Evolutionary conservation across 2,888 invertebrate species (phyloP).

Genomic region (Nipponacmea schrenckii): DNA sequence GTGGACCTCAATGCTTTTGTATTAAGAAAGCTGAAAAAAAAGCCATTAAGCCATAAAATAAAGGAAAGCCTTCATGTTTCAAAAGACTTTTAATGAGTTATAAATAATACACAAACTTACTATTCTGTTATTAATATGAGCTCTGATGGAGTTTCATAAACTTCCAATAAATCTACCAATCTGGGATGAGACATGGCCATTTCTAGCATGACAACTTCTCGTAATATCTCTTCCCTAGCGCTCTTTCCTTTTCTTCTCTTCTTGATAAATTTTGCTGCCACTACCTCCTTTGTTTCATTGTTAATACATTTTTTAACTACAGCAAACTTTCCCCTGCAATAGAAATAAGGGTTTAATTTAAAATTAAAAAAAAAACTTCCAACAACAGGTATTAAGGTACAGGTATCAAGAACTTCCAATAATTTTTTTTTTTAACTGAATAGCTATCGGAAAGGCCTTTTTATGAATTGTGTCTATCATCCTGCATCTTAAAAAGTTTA

Average conservation of each 20-base stretch:
- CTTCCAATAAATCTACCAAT: conserved; percentile 91
- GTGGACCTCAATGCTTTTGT: too few relatives aligned
- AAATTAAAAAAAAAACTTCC: background rate
- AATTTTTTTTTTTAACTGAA: background rate
- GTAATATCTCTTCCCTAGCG: conserved; percentile 87
- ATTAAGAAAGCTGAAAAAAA: too few relatives aligned
- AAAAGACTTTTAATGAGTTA: too few relatives aligned
- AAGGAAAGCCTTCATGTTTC: background rate
- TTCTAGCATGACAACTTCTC: conserved; percentile 92
- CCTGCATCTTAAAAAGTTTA: too few relatives aligned
- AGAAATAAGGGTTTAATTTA: background rate
- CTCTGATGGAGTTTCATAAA: conserved; percentile 77
- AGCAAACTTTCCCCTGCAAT: conserved; percentile 95
- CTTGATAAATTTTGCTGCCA: conserved; percentile 93
- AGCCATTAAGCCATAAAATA: too few relatives aligned
- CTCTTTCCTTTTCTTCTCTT: conserved; percentile 81
- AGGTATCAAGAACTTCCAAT: background rate
- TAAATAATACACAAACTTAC: conserved; percentile 71
- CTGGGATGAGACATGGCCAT: conserved; percentile 81
- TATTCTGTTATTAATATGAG: conserved; percentile 90
- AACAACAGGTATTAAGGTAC: background rate
- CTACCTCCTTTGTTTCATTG: conserved; percentile 85
- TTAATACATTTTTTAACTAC: conserved; percentile 91
- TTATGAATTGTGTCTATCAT: too few relatives aligned
- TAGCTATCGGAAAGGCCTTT: background rate